Evolutionary conservation across 2,888 invertebrate species (phyloP), one percentile per base, ranked within the genome.

Genomic region (Xylota segnis): DNA sequence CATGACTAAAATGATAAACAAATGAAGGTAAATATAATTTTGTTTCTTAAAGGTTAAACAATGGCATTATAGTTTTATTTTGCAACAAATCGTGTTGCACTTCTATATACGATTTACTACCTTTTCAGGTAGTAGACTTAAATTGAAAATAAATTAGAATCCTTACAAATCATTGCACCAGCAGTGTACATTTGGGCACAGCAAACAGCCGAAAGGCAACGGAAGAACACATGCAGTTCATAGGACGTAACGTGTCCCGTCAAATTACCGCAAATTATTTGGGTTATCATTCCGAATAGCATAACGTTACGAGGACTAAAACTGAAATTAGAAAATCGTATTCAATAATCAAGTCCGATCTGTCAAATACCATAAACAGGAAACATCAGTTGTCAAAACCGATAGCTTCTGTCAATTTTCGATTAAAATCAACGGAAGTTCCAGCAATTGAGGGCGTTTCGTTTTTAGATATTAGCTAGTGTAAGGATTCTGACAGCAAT

Each of bases 121-220:
- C 0, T 7, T 50, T 32, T 61, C 18, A 14, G 4, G 50, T 16
- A 23, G n/a, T 0, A 18, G 27, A 1, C 5, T 43, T 47, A 37
- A 45, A 45, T 29, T 29, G 0, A 45, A 4, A 59, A 4, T 5
- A 34, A 10, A 4, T 40, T 4, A 40, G 12, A 0, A 10, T 50
- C 7, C 92, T 91, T 89, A 93, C 93, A 92, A 81, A 93, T 93
- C 88, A 92, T 90, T 61, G 91, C 91, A 12, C 93, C 93, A 3
- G 93, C 92, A 10, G 93, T 93, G 88, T 93, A 93, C 91, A 93
- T 93, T 88, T 92, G 91, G 7, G 92, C 92, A 88, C 93, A 93
- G 83, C 93, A 93, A 34, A 92, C 91, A 18, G 93, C 93, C 32
- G 93, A 92, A 14, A 93, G 88, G 81, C 92, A 93, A 56, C 93